A percentile compares a stretch with the other conserved stretches of the same genome.
phyloP scores from a whole-genome alignment of 1,140 invertebrate species.

The Drosophila chauvacae region DNA sequence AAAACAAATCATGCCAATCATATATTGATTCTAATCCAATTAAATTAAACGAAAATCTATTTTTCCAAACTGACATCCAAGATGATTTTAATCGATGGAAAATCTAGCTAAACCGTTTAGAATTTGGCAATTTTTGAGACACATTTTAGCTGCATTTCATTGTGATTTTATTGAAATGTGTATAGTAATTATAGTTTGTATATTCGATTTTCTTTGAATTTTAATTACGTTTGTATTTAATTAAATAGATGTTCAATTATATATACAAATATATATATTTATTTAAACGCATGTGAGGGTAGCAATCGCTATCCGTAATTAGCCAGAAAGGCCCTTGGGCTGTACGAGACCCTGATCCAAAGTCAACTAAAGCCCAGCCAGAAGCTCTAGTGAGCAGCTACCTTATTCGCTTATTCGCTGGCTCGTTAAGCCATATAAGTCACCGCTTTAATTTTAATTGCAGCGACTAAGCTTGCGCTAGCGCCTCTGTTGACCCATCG shows the following conservation, averaged over 20 bases:
- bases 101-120: background rate
- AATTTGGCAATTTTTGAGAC: background rate
- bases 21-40: conserved; percentile 41
- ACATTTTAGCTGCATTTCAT: background rate
- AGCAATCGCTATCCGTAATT: background rate
- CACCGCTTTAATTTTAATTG: conserved; percentile 52
- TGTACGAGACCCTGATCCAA: background rate
- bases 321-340: background rate
- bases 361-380: background rate
- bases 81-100: conserved; percentile 15
- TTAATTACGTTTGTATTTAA: background rate
- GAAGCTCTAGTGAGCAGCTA: conserved; percentile 16
- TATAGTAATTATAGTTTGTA: too few relatives aligned
- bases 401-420: conserved; percentile 13
- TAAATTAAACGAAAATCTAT: conserved; percentile 29
- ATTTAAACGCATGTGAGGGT: too few relatives aligned
- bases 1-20: conserved; percentile 45
- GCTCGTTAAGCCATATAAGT: conserved; percentile 42
- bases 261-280: background rate
- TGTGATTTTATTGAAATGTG: background rate
- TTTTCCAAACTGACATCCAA: background rate
- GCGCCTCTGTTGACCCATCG: conserved; percentile 20
- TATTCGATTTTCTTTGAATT: background rate
- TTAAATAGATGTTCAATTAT: background rate
- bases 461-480: conserved; percentile 28